Evolutionary conservation across 2,113 vertebrate species (phyloP), one percentile per base, ranked within the genome.

Genomic region (Mugil cephalus): DNA sequence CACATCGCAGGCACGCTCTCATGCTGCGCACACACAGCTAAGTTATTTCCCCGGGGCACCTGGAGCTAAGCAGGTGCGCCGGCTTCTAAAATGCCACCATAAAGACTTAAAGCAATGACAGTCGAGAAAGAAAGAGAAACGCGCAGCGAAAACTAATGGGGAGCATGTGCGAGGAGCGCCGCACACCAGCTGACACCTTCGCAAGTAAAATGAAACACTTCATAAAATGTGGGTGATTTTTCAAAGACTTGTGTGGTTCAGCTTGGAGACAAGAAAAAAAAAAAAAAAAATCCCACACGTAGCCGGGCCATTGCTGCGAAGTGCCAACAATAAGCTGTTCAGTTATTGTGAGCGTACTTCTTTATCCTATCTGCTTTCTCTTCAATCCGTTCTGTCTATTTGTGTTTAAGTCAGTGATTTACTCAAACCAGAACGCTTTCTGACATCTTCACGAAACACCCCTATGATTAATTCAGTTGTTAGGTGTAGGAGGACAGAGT

Each of bases 151-250:
- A 79, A 77, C 60, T 74, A 86, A 91, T 72, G 58, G 46, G 46
- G 63, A 80, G 51, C 80, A 81, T 75, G 84, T 88, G 89, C 11
- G 55, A 79, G 72, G 53, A 71, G 70, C 46, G 12, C 56, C 87
- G 61, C 77, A 82, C 77, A 67, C 67, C 64, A 66, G 59, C 78
- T 54, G 73, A 82, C 85, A 70, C 74, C 63, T 69, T 61, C 50
- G 30, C 61, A 75, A 58, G 63, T 67, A 67, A 87, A 89, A 92
- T 90, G 88, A 90, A 92, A 91, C 88, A 91, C 91, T 3, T 83
- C 75, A 78, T 92, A 87, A 92, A 91, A 83, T 68, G 30, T 6
- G 67, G 36, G 54, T 14, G 65, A 69, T 52, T 81, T 85, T 74
- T 73, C n/a, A 55, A 56, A 76, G 56, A 67, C 51, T 72, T 77